A percentile compares a stretch with the other conserved stretches of the same genome.
Conservation (phyloP, 1,140 invertebrate species). For the Phymorhynchus buccinoides region DNA sequence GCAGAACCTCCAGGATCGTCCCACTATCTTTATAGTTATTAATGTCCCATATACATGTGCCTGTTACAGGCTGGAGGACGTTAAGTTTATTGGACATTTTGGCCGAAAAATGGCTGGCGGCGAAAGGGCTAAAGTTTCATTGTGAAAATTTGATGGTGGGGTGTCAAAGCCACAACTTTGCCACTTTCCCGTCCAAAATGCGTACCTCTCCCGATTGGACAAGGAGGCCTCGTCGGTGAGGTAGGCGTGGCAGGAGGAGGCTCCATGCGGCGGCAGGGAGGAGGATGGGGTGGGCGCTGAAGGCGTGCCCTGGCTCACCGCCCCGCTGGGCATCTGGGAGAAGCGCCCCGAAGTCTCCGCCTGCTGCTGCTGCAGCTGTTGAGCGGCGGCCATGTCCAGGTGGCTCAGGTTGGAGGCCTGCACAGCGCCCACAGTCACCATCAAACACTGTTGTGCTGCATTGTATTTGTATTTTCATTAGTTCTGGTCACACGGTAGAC, state of each 20-base stretch:
- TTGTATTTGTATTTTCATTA: not conserved
- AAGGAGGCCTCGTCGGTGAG: slow-evolving; percentile 56
- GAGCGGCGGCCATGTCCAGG: slow-evolving; percentile 64
- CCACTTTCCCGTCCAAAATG: not conserved
- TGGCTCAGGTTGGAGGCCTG: slow-evolving; percentile 63
- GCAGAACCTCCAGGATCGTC: too few relatives aligned
- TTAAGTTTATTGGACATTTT: too few relatives aligned
- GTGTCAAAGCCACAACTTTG: too few relatives aligned
- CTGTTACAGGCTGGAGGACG: too few relatives aligned
- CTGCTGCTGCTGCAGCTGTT: slow-evolving; percentile 53
- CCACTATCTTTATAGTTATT: too few relatives aligned
- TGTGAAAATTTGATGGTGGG: too few relatives aligned
- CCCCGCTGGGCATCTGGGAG: not conserved
- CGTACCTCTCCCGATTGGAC: slow-evolving; percentile 63
- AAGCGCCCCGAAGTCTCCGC: not conserved
- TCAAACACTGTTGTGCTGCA: not conserved
- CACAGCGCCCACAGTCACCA: slow-evolving; percentile 21
- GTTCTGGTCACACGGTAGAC: too few relatives aligned
- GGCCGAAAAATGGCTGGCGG: too few relatives aligned
- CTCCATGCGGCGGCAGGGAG: slow-evolving; percentile 34
- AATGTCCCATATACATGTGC: too few relatives aligned
- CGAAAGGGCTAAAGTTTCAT: too few relatives aligned
- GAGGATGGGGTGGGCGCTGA: slow-evolving; percentile 1
- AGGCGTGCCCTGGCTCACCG: slow-evolving; percentile 2
- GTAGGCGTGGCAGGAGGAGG: slow-evolving; percentile 47